phyloP scores from a whole-genome alignment of 2,797 vertebrate species.

The Molossus alvarezi region DNA sequence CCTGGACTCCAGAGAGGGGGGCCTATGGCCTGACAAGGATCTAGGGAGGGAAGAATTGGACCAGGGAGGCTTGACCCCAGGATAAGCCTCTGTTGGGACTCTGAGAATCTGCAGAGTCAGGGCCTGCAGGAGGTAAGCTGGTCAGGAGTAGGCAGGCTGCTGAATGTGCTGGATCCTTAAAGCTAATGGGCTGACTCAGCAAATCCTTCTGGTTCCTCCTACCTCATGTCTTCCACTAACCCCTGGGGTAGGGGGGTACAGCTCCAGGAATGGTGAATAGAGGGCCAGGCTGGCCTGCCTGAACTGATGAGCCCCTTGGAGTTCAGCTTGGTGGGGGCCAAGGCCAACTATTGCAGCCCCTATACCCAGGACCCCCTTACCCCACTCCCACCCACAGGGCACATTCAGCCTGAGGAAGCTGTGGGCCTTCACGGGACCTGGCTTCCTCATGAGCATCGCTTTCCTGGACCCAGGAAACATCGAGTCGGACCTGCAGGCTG shows the following conservation, averaged over 20 bases:
- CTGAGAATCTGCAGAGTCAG: background rate
- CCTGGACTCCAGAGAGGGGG: background rate
- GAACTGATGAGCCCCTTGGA: background rate
- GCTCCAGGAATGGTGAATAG: too few relatives aligned
- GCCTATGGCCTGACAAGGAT: background rate
- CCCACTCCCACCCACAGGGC: conserved; percentile 76
- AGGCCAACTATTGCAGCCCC: background rate
- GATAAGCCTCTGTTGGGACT: background rate
- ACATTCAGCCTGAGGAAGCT: conserved; percentile 91
- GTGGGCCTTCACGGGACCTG: conserved; percentile 92
- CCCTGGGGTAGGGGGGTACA: background rate
- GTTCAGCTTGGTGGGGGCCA: background rate
- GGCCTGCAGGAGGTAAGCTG: background rate
- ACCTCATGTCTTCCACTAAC: rapidly evolving
- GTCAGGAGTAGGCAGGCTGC: background rate
- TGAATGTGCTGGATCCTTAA: background rate
- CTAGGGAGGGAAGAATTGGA: background rate
- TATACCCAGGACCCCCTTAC: background rate
- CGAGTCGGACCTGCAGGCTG: conserved; percentile 91
- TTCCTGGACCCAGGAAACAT: conserved; percentile 92
- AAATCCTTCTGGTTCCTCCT: background rate
- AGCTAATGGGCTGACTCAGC: conserved; percentile 42
- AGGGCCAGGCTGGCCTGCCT: background rate
- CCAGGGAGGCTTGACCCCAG: background rate
- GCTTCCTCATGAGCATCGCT: conserved; percentile 93